phyloP scores from a whole-genome alignment of 2,888 invertebrate genomes.

The Mesochorus sp. region DNA sequence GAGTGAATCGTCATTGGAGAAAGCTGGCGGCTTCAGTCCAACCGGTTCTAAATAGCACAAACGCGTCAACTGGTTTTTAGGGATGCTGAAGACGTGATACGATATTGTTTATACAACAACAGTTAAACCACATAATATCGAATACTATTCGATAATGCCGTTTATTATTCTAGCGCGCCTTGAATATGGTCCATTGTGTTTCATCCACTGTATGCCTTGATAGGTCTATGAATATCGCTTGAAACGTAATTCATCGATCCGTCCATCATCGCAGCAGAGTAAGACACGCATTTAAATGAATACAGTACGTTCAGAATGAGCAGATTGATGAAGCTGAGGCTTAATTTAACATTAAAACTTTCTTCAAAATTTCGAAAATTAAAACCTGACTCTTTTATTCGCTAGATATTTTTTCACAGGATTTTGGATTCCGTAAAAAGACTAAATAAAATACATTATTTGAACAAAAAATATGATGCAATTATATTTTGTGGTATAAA shows the following conservation, averaged over 20 bases:
- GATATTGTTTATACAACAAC: slow-evolving; percentile 8
- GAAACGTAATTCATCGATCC: slow-evolving; percentile 26
- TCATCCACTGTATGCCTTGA: not conserved
- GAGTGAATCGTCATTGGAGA: slow-evolving; percentile 85
- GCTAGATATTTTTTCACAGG: not conserved
- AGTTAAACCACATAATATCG: not conserved
- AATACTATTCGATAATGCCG: not conserved
- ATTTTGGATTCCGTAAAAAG: not conserved
- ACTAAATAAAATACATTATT: not conserved
- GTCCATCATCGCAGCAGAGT: not conserved
- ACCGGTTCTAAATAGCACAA: slow-evolving; percentile 85
- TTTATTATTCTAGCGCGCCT: slow-evolving; percentile 17
- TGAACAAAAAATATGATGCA: not conserved
- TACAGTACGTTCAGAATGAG: not conserved
- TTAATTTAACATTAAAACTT: not conserved
- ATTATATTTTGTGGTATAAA: no score
- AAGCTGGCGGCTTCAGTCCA: slow-evolving; percentile 87
- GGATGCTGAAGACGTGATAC: not conserved
- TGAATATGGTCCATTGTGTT: slow-evolving; percentile 34
- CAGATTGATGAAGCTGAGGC: not conserved
- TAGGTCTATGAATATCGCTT: slow-evolving; percentile 39
- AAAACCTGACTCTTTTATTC: not conserved
- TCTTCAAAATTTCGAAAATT: not conserved
- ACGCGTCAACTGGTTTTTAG: slow-evolving; percentile 46
- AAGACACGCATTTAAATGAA: not conserved